Evolutionary conservation across 2,888 invertebrate genomes (phyloP), one percentile per base, ranked within the genome.

Genomic region (Phytoseiulus persimilis): DNA sequence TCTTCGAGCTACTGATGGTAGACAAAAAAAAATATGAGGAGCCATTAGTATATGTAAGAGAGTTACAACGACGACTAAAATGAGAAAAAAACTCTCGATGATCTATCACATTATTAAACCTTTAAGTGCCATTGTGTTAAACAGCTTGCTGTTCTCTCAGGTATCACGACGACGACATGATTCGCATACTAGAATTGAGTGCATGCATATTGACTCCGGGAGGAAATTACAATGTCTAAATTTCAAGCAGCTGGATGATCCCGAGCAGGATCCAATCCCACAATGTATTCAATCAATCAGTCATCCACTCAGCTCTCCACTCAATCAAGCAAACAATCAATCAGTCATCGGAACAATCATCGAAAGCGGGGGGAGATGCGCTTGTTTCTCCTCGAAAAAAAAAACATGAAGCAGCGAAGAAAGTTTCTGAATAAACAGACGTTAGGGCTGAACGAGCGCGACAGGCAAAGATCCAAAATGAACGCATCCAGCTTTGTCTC

Each of bases 351-450:
- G 23, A 65, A 65, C 65, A 65, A 65, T 65, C 65, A 65, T 28
- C 65, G 65, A 65, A 28, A 65, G 1, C 14, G 65, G 23, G 14
- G 65, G 1, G 65, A 23, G 28, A 65, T 23, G 1, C 18, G 65
- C 1, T 2, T 65, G 23, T 14, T 65, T 28, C 28, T 14, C 2
- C 18, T 18, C 65, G 65, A 33, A 33, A 33, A 28, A 87, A 87
- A 87, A 87, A 32, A 33, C n/a, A 87, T 18, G 33, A 87, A 87
- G 5, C 33, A 32, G 45, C 0, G 9, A 83, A 83, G 33, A 32
- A 87, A 87, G 31, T 39, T 84, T 33, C 31, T 31, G 87, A 87
- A n/a, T 11, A 45, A 23, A 87, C 28, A 87, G n/a, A 87, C 87
- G n/a, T 31, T 31, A 32, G 31, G 31, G 46, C 46, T 46, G 46